Conservation (phyloP, 37 sponge, comb jelly and placozoan species). For the Geodia barretti region DNA sequence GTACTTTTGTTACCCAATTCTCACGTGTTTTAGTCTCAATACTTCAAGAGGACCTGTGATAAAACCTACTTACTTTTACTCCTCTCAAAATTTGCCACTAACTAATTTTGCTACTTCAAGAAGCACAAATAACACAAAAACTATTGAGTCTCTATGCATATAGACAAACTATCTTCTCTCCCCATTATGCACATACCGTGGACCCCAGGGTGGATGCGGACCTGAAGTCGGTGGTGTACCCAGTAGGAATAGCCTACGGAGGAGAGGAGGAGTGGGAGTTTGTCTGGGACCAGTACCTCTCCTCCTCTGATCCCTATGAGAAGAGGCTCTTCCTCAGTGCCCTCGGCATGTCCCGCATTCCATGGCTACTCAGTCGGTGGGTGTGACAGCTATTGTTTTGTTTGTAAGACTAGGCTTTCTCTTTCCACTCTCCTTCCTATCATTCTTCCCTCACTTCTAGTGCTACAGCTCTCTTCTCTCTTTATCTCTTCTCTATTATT, state of each 20-base stretch:
- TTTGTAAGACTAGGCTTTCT: background rate
- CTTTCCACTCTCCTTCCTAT: background rate
- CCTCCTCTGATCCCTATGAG: slow-evolving; percentile 70
- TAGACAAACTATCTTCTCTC: too few relatives aligned
- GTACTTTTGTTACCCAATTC: too few relatives aligned
- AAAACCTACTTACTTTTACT: too few relatives aligned
- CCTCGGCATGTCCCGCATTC: slow-evolving; percentile 67
- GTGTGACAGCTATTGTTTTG: background rate
- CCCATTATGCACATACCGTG: too few relatives aligned
- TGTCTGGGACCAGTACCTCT: slow-evolving; percentile 73
- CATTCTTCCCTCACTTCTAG: background rate
- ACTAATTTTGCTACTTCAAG: too few relatives aligned
- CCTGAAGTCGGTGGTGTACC: slow-evolving; percentile 76
- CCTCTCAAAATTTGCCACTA: too few relatives aligned
- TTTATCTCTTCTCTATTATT: background rate
- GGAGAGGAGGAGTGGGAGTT: slow-evolving; percentile 82
- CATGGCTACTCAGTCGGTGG: slow-evolving; percentile 76
- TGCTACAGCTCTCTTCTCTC: too few relatives aligned
- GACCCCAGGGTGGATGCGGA: slow-evolving; percentile 66
- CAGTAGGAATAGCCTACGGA: slow-evolving; percentile 76
- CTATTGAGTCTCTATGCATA: too few relatives aligned
- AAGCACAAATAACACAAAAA: too few relatives aligned
- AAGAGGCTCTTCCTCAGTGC: slow-evolving; percentile 56
- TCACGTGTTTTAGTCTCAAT: too few relatives aligned
- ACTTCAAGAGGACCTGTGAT: too few relatives aligned